phyloP scores from a whole-genome alignment of 2,113 vertebrate genomes.

The Cygnus atratus region DNA sequence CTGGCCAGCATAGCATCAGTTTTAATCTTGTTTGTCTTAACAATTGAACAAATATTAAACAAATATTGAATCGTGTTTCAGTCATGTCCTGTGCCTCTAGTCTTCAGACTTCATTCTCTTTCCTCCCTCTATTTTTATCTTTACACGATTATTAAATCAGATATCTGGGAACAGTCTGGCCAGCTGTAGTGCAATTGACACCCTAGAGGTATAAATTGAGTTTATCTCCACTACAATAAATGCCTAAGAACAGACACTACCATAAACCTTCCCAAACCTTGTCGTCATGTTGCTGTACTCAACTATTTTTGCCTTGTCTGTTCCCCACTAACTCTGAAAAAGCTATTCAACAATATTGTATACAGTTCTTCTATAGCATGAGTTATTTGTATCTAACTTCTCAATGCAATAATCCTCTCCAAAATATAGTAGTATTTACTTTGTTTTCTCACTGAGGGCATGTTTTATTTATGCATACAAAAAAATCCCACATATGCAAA shows the following conservation, averaged over 20 bases:
- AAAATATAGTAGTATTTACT: background rate
- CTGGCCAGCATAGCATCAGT: background rate
- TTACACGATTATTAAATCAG: background rate
- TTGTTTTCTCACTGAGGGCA: background rate
- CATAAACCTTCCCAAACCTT: background rate
- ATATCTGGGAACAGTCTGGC: background rate
- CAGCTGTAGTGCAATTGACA: background rate
- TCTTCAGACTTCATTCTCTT: background rate
- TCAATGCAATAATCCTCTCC: too few relatives aligned
- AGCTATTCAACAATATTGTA: background rate
- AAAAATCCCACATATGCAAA: background rate
- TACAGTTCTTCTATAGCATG: background rate
- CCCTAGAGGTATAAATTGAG: background rate
- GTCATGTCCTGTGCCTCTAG: background rate
- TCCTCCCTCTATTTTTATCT: slow-evolving; percentile 2
- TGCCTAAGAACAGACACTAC: background rate
- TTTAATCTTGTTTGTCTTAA: background rate
- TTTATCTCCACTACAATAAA: slow-evolving; percentile 8
- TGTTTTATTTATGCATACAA: background rate
- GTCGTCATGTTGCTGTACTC: background rate
- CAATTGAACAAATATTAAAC: slow-evolving; percentile 17
- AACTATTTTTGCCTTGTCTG: background rate
- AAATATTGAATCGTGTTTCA: background rate
- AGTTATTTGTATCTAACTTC: too few relatives aligned
- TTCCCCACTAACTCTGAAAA: background rate